Evolutionary conservation across 2,113 vertebrate genomes (phyloP).

Genomic region (Hystrix brachyura): DNA sequence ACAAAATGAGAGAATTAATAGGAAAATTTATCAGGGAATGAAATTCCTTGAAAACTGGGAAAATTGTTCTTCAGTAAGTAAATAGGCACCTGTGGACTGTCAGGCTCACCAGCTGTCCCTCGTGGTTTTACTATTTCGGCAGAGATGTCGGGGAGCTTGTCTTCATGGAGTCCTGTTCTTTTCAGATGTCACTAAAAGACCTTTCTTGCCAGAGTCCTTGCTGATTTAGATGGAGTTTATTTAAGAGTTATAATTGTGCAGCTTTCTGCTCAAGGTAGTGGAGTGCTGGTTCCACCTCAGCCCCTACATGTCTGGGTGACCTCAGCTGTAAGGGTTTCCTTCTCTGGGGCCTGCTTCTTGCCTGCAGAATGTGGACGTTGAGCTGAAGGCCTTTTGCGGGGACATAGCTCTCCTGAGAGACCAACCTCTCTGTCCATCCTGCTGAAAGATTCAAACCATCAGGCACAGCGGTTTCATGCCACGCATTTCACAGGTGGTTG

Average conservation of each 20-base stretch:
- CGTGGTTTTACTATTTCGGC: background rate
- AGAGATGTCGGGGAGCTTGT: background rate
- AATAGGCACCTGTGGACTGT: background rate
- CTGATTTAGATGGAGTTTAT: background rate
- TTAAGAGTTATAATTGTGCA: background rate
- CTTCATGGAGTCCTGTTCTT: background rate
- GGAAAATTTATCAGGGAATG: conserved; percentile 31
- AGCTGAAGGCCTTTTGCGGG: background rate
- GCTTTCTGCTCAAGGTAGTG: background rate
- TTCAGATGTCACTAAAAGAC: background rate
- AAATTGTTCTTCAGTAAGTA: conserved; percentile 19
- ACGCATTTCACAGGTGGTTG: background rate
- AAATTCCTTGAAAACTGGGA: conserved; percentile 44
- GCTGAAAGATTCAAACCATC: background rate
- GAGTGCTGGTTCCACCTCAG: background rate
- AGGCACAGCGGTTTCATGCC: background rate
- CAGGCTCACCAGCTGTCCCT: background rate
- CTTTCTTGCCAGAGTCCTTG: conserved; percentile 32
- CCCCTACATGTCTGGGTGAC: background rate
- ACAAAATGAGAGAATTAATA: conserved; percentile 40
- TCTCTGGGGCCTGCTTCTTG: background rate
- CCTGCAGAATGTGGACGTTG: background rate
- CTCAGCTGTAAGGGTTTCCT: background rate
- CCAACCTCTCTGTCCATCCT: background rate
- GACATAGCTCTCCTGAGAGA: background rate